Evolutionary conservation across 2,888 invertebrate species (phyloP).

Genomic region (Empis stercorea): DNA sequence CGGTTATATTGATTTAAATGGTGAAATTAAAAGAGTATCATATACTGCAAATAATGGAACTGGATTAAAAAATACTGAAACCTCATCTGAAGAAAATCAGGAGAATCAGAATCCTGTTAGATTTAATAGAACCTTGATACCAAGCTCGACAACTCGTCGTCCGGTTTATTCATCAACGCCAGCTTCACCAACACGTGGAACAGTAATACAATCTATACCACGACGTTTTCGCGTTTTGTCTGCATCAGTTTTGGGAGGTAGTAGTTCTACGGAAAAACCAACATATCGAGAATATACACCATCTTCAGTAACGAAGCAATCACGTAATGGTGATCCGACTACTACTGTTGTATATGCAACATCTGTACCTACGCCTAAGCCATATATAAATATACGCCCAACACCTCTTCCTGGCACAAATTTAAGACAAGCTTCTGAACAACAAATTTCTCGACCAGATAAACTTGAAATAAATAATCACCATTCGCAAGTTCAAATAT

Average conservation of each 20-base stretch:
- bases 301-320: slow-evolving; percentile 3
- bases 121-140: slow-evolving; percentile 34
- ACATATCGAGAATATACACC: background rate
- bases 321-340: slow-evolving; percentile 14
- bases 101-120: slow-evolving; percentile 21
- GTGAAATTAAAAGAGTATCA: slow-evolving; percentile 66
- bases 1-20: slow-evolving; percentile 64
- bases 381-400: slow-evolving; percentile 17
- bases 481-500: slow-evolving; percentile 12
- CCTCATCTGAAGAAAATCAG: background rate
- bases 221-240: slow-evolving; percentile 37
- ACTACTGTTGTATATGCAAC: slow-evolving; percentile 22
- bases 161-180: slow-evolving; percentile 34
- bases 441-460: slow-evolving; percentile 14
- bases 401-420: slow-evolving; percentile 12
- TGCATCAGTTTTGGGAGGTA: slow-evolving; percentile 21
- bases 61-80: slow-evolving; percentile 28
- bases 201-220: slow-evolving; percentile 53
- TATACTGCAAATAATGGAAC: slow-evolving; percentile 47
- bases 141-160: slow-evolving; percentile 41
- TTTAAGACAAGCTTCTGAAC: slow-evolving; percentile 4
- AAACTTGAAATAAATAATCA: slow-evolving; percentile 15
- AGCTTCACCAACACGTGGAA: slow-evolving; percentile 44
- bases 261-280: slow-evolving; percentile 15
- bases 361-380: slow-evolving; percentile 18